Percentiles rank a stretch among this genome's conserved stretches.
Conservation (phyloP, 1,140 invertebrate species). For the Mya arenaria region DNA sequence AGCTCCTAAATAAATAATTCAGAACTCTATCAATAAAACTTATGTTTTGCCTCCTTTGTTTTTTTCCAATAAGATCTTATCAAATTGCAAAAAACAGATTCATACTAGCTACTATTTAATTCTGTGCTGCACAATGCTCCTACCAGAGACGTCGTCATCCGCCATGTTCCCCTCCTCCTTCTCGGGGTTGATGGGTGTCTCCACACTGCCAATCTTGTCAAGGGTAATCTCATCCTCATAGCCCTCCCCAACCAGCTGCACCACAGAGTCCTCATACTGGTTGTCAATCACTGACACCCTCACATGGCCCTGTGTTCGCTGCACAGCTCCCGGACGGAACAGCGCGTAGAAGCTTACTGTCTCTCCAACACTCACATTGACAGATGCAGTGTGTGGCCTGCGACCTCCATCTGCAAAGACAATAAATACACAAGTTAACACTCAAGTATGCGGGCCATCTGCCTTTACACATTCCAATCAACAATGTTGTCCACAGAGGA, state of each 20-base stretch:
- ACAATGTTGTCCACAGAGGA: not conserved
- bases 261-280: slow-evolving; percentile 80
- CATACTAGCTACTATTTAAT: too few species aligned
- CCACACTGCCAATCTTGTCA: slow-evolving; percentile 77
- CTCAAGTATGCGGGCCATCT: not conserved
- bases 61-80: too few species aligned
- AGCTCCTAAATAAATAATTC: too few species aligned
- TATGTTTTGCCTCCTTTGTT: too few species aligned
- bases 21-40: too few species aligned
- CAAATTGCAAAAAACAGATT: too few species aligned
- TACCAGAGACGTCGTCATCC: slow-evolving; percentile 78
- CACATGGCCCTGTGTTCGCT: slow-evolving; percentile 77
- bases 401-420: slow-evolving; percentile 63
- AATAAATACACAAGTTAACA: not conserved
- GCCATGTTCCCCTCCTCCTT: slow-evolving; percentile 75
- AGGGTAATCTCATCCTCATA: slow-evolving; percentile 81
- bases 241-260: slow-evolving; percentile 81
- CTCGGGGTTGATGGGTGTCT: slow-evolving; percentile 56
- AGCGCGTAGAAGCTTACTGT: slow-evolving; percentile 75
- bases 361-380: slow-evolving; percentile 76
- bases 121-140: not conserved
- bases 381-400: slow-evolving; percentile 77
- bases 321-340: slow-evolving; percentile 71
- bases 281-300: slow-evolving; percentile 79
- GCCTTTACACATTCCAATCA: not conserved